Conservation (phyloP, 2,113 vertebrate genomes). For the Todiramphus chloris region DNA sequence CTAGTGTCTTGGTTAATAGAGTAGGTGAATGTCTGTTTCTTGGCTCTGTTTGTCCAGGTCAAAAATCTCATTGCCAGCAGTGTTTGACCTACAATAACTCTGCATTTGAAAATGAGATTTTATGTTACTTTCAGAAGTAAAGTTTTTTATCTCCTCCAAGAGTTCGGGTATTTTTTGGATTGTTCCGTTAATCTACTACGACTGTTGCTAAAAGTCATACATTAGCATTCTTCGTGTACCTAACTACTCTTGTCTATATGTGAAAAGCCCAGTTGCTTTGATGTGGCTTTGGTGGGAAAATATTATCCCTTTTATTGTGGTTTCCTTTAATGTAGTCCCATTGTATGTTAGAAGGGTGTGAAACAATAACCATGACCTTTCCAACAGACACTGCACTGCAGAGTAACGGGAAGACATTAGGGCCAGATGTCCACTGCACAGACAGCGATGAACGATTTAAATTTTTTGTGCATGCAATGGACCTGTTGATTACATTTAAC, state of each 20-base stretch:
- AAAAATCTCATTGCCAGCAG: conserved; percentile 20
- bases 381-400: neutral
- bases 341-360: neutral
- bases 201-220: neutral
- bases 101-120: conserved; percentile 14
- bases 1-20: neutral
- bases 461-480: neutral
- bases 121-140: neutral
- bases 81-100: conserved; percentile 20
- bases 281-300: conserved; percentile 40
- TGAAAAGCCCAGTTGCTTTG: conserved; percentile 19
- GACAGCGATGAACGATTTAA: neutral
- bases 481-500: neutral
- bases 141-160: neutral
- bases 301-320: conserved; percentile 27
- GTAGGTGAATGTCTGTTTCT: conserved; percentile 2
- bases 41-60: neutral
- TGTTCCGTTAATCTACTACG: neutral
- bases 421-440: neutral
- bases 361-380: neutral
- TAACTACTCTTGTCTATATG: neutral
- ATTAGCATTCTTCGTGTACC: neutral
- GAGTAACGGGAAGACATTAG: neutral
- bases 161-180: neutral
- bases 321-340: conserved; percentile 41